Conservation (phyloP, 2,888 invertebrate species). For the Nomada fucata region DNA sequence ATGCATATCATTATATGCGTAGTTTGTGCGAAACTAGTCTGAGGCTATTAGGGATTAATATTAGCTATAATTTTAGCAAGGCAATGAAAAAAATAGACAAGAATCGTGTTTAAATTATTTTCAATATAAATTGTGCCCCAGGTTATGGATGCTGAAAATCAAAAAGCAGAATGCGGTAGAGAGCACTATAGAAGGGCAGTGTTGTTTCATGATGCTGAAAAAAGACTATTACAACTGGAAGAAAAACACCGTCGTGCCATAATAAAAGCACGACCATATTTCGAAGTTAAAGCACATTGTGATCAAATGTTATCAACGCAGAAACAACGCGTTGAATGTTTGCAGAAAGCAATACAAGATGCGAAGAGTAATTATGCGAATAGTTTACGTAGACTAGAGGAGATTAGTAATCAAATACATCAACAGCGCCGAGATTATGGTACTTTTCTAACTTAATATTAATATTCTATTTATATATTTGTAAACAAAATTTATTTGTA, state of each 20-base stretch:
- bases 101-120: background rate
- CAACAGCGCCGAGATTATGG: constrained; percentile 87
- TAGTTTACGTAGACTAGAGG: constrained; percentile 93
- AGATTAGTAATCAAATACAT: constrained; percentile 97
- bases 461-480: constrained; percentile 36
- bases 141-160: constrained; percentile 97
- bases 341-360: constrained; percentile 91
- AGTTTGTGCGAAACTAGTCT: too few relatives aligned
- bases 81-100: background rate
- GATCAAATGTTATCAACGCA: constrained; percentile 94
- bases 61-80: background rate
- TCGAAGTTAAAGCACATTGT: constrained; percentile 94
- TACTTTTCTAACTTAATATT: constrained; percentile 75
- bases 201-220: constrained; percentile 92
- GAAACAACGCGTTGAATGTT: constrained; percentile 92
- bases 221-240: constrained; percentile 92
- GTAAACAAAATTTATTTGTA: constrained; percentile 22
- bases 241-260: constrained; percentile 93
- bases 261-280: constrained; percentile 94
- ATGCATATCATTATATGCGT: too few relatives aligned
- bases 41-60: background rate
- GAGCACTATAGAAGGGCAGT: constrained; percentile 93
- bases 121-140: constrained; percentile 75
- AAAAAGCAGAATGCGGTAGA: constrained; percentile 94
- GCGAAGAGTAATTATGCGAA: constrained; percentile 93